phyloP scores from a whole-genome alignment of 2,888 invertebrate species.

The Dioctria rufipes region DNA sequence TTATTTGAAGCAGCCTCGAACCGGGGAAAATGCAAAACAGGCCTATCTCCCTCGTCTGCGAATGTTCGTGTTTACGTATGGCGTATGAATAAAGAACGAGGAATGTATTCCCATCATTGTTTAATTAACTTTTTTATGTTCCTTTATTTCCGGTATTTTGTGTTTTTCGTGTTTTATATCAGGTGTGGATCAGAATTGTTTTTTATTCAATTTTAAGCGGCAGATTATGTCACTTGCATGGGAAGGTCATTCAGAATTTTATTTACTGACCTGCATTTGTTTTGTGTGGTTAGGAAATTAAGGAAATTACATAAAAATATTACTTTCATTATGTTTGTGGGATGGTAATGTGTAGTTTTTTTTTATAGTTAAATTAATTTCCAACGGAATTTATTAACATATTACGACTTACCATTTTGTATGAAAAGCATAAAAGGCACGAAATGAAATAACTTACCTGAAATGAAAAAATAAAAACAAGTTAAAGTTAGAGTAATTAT shows the following conservation, averaged over 20 bases:
- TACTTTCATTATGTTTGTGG: no score
- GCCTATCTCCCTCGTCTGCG: neutral
- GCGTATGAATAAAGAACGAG: neutral
- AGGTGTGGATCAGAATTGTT: slow-evolving; percentile 28
- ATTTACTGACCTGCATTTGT: slow-evolving; percentile 36
- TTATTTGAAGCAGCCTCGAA: neutral
- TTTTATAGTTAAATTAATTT: no score
- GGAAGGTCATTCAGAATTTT: slow-evolving; percentile 32
- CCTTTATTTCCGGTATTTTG: slow-evolving; percentile 10
- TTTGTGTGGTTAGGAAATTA: no score
- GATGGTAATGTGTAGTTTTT: no score
- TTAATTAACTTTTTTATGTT: slow-evolving; percentile 42
- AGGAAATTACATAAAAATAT: neutral
- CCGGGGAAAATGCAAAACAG: neutral
- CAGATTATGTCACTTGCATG: slow-evolving; percentile 15
- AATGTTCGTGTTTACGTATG: neutral
- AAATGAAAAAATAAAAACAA: no score
- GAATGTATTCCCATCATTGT: slow-evolving; percentile 40
- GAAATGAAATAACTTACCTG: no score
- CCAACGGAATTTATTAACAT: no score
- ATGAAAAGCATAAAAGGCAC: no score
- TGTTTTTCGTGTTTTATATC: neutral
- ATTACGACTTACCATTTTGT: no score
- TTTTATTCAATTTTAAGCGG: slow-evolving; percentile 30
- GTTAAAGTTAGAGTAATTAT: no score